These are phyloP conservation scores for Phocoena sinus DNA, from an alignment of 2,113 vertebrate genomes.

Conservation along the genomic window DNA sequence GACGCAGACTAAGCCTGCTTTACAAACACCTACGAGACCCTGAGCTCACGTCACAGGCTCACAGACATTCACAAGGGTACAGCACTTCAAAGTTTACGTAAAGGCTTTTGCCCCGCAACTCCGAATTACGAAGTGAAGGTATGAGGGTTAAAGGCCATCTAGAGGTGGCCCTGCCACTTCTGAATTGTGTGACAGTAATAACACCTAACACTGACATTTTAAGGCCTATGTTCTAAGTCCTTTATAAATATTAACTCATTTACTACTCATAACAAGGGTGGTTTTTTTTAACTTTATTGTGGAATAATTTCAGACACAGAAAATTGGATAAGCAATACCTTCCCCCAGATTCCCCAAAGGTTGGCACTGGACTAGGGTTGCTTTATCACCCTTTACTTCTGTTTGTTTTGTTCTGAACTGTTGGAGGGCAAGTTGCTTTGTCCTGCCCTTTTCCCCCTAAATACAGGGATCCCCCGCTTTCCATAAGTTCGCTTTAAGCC, in stretches of 20 bases:
- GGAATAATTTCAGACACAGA: neutral
- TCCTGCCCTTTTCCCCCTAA: neutral
- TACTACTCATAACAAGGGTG: neutral
- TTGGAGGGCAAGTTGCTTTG: neutral
- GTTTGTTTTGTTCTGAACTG: neutral
- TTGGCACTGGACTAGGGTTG: neutral
- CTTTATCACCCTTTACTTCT: neutral
- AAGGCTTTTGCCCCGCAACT: neutral
- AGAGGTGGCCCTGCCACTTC: neutral
- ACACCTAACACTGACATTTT: neutral
- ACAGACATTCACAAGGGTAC: no score
- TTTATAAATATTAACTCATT: neutral
- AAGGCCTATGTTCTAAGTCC: neutral
- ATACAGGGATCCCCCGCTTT: neutral
- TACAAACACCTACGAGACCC: neutral
- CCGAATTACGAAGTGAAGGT: neutral
- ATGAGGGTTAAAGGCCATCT: neutral
- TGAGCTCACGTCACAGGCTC: neutral
- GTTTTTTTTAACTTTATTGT: neutral
- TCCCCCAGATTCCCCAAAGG: neutral
- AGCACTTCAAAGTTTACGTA: neutral
- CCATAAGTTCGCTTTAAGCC: neutral
- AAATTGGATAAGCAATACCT: neutral
- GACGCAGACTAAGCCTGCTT: neutral
- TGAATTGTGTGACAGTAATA: neutral